A percentile compares a stretch with the other conserved stretches of the same genome.
Evolutionary conservation across 2,888 invertebrate genomes (phyloP).

Genomic region (Drosophila demipolita): DNA sequence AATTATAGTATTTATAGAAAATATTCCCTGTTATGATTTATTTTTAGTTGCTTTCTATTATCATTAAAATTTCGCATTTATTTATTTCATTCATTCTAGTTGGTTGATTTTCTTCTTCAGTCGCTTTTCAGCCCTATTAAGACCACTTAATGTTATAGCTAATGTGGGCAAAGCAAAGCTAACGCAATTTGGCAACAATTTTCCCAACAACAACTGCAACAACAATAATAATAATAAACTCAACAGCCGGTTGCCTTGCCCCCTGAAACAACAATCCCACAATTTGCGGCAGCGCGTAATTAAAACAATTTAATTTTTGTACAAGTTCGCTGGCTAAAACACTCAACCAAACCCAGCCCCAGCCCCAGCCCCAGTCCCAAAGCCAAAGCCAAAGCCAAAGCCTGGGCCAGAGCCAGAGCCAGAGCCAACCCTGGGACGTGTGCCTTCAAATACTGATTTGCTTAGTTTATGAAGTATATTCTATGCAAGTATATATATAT

Average conservation of each 20-base stretch:
- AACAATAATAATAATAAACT: slow-evolving; percentile 52
- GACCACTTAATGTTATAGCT: slow-evolving; percentile 39
- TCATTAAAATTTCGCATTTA: not conserved
- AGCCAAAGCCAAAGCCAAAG: slow-evolving; percentile 16
- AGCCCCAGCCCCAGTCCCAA: slow-evolving; percentile 4
- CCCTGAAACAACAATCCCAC: slow-evolving; percentile 58
- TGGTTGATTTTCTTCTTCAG: slow-evolving; percentile 1
- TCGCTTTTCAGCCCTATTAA: slow-evolving; percentile 40
- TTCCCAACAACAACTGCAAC: slow-evolving; percentile 57
- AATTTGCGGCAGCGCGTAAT: slow-evolving; percentile 80
- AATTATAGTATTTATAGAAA: not conserved
- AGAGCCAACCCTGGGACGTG: slow-evolving; percentile 56
- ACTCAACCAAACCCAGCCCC: slow-evolving; percentile 22
- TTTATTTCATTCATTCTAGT: not conserved
- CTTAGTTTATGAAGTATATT: slow-evolving; percentile 75
- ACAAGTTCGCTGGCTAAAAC: slow-evolving; percentile 67
- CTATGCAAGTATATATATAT: slow-evolving; percentile 9
- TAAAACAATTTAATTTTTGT: slow-evolving; percentile 80
- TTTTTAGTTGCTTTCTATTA: not conserved
- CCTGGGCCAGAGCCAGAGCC: slow-evolving; percentile 38
- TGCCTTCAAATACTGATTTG: slow-evolving; percentile 80
- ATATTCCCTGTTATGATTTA: not conserved
- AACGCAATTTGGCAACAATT: slow-evolving; percentile 78
- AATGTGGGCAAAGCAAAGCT: slow-evolving; percentile 53
- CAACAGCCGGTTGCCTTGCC: slow-evolving; percentile 14